phyloP scores from a whole-genome alignment of 2,797 vertebrate genomes.

The Mormyrops attenuatus region DNA sequence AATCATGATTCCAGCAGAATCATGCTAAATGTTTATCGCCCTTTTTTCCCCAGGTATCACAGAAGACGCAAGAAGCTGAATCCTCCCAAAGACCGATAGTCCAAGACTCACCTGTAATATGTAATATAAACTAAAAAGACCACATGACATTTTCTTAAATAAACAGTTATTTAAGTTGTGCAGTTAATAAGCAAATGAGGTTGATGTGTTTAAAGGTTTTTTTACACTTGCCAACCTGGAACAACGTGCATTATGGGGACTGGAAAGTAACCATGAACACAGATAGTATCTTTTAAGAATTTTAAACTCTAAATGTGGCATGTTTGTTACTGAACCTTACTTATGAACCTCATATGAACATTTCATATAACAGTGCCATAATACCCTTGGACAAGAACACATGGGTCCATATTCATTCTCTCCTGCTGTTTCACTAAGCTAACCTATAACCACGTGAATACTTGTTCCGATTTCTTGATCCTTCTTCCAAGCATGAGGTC shows the following conservation, averaged over 20 bases:
- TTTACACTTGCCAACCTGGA: neutral
- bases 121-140: conserved; percentile 10
- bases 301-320: neutral
- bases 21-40: neutral
- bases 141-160: conserved; percentile 24
- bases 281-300: neutral
- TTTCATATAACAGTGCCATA: neutral
- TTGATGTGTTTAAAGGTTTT: neutral
- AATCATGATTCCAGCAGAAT: neutral
- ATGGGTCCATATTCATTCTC: neutral
- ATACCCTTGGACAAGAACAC: conserved; percentile 49
- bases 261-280: neutral
- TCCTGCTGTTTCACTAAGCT: neutral
- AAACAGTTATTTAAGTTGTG: conserved; percentile 20
- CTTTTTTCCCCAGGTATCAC: conserved; percentile 63
- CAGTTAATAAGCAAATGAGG: neutral
- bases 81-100: conserved; percentile 76
- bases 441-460: neutral
- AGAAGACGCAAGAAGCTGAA: conserved; percentile 74
- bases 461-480: neutral
- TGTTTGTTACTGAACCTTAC: neutral
- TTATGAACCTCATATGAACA: no score
- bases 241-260: neutral
- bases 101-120: neutral
- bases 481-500: neutral